phyloP scores from a whole-genome alignment of 2,113 vertebrate genomes.

The Prinia subflava region DNA sequence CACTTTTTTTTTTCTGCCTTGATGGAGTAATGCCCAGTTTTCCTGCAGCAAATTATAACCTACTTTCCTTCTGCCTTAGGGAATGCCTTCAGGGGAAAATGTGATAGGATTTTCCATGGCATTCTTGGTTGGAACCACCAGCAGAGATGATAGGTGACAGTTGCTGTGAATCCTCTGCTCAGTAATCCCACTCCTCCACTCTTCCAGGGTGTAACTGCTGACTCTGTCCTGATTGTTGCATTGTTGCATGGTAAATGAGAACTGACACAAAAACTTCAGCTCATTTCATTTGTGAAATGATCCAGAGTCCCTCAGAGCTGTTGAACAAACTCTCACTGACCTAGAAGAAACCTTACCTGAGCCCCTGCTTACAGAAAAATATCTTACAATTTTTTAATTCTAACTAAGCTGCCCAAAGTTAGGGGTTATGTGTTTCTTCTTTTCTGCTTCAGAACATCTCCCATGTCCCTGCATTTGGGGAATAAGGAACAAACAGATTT shows the following conservation, averaged over 20 bases:
- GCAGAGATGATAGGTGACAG: background rate
- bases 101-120: background rate
- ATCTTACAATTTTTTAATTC: background rate
- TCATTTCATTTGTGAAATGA: background rate
- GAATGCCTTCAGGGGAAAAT: constrained; percentile 4
- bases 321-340: background rate
- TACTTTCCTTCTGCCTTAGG: constrained; percentile 15
- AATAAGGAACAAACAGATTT: background rate
- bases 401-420: background rate
- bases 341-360: background rate
- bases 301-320: background rate
- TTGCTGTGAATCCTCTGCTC: background rate
- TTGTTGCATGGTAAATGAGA: background rate
- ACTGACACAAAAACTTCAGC: background rate
- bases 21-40: background rate
- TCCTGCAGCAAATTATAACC: constrained; percentile 27
- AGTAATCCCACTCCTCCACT: background rate
- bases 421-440: background rate
- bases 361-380: background rate
- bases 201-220: background rate
- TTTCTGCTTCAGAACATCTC: background rate
- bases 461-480: background rate
- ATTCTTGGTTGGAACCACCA: background rate
- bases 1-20: background rate
- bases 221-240: background rate